phyloP scores from a whole-genome alignment of 2,888 invertebrate species.

The Trichopria drosophilae region DNA sequence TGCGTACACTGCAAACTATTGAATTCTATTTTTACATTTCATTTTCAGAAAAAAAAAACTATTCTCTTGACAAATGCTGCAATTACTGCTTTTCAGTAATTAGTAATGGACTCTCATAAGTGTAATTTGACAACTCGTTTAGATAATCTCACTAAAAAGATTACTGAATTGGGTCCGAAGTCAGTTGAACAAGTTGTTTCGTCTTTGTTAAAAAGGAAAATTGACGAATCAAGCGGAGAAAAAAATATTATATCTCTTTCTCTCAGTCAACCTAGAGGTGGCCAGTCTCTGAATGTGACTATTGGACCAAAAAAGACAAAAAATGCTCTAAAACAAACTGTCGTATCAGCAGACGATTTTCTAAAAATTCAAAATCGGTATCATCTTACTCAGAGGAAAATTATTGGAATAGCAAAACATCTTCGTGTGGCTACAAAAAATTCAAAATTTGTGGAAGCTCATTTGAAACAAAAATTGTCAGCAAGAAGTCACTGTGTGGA shows the following conservation, averaged over 20 bases:
- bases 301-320: neutral
- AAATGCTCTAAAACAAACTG: neutral
- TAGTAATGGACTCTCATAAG: conserved; percentile 1
- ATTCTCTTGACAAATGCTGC: neutral
- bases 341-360: conserved; percentile 3
- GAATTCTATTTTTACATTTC: too few species aligned
- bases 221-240: neutral
- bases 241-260: conserved; percentile 1
- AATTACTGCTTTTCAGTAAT: conserved; percentile 4
- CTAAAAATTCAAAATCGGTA: too few species aligned
- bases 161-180: neutral
- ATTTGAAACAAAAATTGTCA: too few species aligned
- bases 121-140: too few species aligned
- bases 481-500: too few species aligned
- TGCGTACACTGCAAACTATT: too few species aligned
- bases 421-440: too few species aligned
- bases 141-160: too few species aligned
- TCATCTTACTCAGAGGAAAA: too few species aligned
- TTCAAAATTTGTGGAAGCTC: too few species aligned
- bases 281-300: neutral
- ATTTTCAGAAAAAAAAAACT: conserved; percentile 4
- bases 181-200: neutral
- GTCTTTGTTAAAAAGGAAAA: neutral
- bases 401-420: too few species aligned
- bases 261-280: neutral